Evolutionary conservation across 1,140 invertebrate species (phyloP).

Genomic region (Kradibia gibbosae): DNA sequence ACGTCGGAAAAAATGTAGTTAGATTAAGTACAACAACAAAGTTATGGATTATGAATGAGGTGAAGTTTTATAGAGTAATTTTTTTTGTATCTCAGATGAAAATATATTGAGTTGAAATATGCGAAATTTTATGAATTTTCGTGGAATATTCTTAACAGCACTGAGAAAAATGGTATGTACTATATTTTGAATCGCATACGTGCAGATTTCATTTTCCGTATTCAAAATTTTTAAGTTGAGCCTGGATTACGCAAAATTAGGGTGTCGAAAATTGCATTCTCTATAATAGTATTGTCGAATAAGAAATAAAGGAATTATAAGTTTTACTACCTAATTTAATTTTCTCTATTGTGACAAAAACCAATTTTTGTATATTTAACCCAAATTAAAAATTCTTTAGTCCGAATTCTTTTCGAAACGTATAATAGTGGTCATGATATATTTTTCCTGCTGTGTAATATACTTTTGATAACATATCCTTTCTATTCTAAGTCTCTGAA

Average conservation of each 20-base stretch:
- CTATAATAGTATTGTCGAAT: too few species aligned
- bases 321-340: background rate
- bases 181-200: background rate
- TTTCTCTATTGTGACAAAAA: background rate
- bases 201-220: background rate
- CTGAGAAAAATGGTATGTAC: background rate
- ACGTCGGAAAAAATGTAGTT: slow-evolving; percentile 5
- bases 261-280: background rate
- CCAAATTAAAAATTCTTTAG: background rate
- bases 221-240: background rate
- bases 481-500: too few species aligned
- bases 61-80: slow-evolving; percentile 7
- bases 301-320: background rate
- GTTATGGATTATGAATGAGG: slow-evolving; percentile 1
- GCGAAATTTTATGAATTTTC: slow-evolving; percentile 6
- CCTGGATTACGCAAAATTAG: background rate
- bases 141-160: background rate
- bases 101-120: slow-evolving; percentile 20
- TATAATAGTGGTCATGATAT: background rate
- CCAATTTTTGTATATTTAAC: background rate
- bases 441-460: background rate
- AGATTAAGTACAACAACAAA: background rate
- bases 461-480: too few species aligned
- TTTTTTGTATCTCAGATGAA: background rate
- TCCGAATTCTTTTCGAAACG: background rate